phyloP scores from a whole-genome alignment of 1,140 invertebrate genomes.

The Drosophila subobscura region DNA sequence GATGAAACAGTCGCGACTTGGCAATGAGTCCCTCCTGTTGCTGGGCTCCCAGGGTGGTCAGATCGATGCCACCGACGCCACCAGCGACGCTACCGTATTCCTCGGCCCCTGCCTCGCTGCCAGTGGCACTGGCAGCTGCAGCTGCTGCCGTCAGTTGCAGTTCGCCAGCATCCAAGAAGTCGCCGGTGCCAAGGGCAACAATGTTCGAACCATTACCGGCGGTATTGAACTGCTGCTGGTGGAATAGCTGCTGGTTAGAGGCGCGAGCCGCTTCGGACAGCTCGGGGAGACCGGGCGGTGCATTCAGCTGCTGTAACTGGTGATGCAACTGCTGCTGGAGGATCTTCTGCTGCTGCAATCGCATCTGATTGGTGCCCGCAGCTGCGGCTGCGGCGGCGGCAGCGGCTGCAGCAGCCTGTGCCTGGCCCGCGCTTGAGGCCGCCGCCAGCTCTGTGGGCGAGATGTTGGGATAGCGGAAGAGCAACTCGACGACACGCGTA shows the following conservation, averaged over 20 bases:
- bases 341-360: slow-evolving; percentile 78
- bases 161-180: slow-evolving; percentile 66
- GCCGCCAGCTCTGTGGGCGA: slow-evolving; percentile 77
- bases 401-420: slow-evolving; percentile 63
- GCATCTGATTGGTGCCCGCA: slow-evolving; percentile 63
- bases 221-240: slow-evolving; percentile 73
- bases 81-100: slow-evolving; percentile 56
- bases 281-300: slow-evolving; percentile 85
- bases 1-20: slow-evolving; percentile 78
- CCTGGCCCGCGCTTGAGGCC: slow-evolving; percentile 49
- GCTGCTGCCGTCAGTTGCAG: slow-evolving; percentile 58
- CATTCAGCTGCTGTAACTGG: slow-evolving; percentile 83
- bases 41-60: slow-evolving; percentile 77
- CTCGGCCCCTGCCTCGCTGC: slow-evolving; percentile 59
- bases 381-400: slow-evolving; percentile 33
- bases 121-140: slow-evolving; percentile 42
- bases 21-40: slow-evolving; percentile 81
- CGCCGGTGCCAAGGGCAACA: slow-evolving; percentile 62
- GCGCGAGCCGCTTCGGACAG: slow-evolving; percentile 85
- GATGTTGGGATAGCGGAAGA: slow-evolving; percentile 96
- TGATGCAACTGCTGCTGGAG: slow-evolving; percentile 84
- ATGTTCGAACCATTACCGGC: slow-evolving; percentile 57
- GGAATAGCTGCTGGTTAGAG: slow-evolving; percentile 79
- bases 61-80: slow-evolving; percentile 68
- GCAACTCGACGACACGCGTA: slow-evolving; percentile 95